Percentiles rank a stretch among this genome's conserved stretches.
Evolutionary conservation across 1,140 invertebrate genomes (phyloP).

Genomic region (Palaemon carinicauda): DNA sequence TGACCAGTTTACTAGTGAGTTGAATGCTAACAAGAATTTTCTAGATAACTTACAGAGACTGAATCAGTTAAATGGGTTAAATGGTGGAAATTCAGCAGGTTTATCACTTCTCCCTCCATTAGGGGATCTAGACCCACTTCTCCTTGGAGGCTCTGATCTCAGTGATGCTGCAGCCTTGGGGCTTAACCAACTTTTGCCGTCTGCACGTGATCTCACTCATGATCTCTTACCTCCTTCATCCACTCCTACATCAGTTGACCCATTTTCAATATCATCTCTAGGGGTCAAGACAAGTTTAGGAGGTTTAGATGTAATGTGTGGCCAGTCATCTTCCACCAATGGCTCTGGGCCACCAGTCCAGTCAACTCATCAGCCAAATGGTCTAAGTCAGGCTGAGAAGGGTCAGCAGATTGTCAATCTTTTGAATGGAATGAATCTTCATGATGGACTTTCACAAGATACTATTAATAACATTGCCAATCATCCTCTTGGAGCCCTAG

Average conservation of each 20-base stretch:
- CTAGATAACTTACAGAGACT: constrained; percentile 53
- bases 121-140: constrained; percentile 48
- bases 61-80: constrained; percentile 55
- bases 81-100: constrained; percentile 37
- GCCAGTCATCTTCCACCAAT: constrained; percentile 24
- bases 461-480: constrained; percentile 7
- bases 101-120: constrained; percentile 43
- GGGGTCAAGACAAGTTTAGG: constrained; percentile 20
- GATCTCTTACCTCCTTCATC: constrained; percentile 38
- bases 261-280: constrained; percentile 40
- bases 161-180: constrained; percentile 44
- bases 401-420: constrained; percentile 46
- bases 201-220: constrained; percentile 45
- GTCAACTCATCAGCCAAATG: constrained; percentile 32
- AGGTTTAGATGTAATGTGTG: constrained; percentile 34
- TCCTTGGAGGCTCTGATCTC: constrained; percentile 45
- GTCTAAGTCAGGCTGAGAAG: constrained; percentile 31
- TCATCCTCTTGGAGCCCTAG: constrained; percentile 32
- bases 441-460: constrained; percentile 33
- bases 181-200: constrained; percentile 34
- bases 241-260: constrained; percentile 28
- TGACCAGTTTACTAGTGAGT: constrained; percentile 43
- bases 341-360: constrained; percentile 35
- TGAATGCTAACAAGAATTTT: constrained; percentile 58
- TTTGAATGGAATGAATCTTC: constrained; percentile 29